Percentiles rank a stretch among this genome's conserved stretches.
Conservation (phyloP, 2,113 vertebrate genomes). For the Actenoides lindsayi region DNA sequence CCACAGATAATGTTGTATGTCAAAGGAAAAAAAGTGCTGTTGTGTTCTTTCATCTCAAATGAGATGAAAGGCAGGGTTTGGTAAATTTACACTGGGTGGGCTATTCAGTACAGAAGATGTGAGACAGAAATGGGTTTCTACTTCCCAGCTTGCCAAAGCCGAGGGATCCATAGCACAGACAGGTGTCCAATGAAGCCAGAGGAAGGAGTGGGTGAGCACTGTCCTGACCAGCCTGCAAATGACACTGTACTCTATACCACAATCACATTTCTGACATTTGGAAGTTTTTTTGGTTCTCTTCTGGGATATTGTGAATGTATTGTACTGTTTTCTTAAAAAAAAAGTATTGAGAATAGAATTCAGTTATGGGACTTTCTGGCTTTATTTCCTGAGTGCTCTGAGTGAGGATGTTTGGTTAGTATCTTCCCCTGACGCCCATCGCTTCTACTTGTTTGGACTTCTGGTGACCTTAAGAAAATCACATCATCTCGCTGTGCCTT, state of each 20-base stretch:
- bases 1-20: background rate
- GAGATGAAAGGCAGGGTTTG: background rate
- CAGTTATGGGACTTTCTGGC: background rate
- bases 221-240: background rate
- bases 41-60: background rate
- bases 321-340: background rate
- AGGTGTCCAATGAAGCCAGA: background rate
- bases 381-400: background rate
- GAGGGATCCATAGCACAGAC: too few relatives aligned
- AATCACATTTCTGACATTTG: background rate
- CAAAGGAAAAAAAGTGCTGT: background rate
- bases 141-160: background rate
- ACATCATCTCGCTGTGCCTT: background rate
- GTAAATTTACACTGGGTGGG: background rate
- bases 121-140: background rate
- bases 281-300: background rate
- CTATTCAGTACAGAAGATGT: background rate
- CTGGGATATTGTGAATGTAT: background rate
- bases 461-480: background rate
- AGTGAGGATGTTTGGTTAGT: background rate
- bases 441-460: background rate
- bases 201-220: background rate
- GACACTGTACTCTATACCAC: accelerated
- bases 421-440: background rate
- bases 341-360: background rate